A percentile compares a stretch with the other conserved stretches of the same genome.
These are phyloP conservation scores for Pyralis farinalis DNA, from an alignment of 2,888 invertebrate species.

Conservation along the genomic window DNA sequence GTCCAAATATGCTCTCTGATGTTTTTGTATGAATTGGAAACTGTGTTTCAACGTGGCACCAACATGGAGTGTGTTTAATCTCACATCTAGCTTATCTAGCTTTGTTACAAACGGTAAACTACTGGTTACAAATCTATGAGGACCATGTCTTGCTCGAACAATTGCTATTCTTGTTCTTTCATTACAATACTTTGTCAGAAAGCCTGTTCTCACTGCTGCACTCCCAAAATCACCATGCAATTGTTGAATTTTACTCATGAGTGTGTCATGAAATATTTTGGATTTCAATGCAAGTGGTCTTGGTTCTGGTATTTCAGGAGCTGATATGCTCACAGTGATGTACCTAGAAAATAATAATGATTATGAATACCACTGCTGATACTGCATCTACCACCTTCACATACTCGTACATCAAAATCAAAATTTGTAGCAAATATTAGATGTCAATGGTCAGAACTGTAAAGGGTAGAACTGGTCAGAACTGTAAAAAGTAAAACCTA, in stretches of 20 bases:
- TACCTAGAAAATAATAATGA: slow-evolving; percentile 83
- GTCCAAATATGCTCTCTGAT: slow-evolving; percentile 85
- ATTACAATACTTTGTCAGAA: slow-evolving; percentile 90
- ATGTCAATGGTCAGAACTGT: too few species aligned
- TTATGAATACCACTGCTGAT: too few species aligned
- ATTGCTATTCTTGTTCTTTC: slow-evolving; percentile 87
- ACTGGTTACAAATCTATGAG: slow-evolving; percentile 86
- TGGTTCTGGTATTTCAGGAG: slow-evolving; percentile 67
- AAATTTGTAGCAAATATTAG: too few species aligned
- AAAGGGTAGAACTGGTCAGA: too few species aligned
- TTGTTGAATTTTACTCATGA: slow-evolving; percentile 84
- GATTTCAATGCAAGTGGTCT: slow-evolving; percentile 74
- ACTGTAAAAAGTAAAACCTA: too few species aligned
- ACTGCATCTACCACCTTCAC: too few species aligned
- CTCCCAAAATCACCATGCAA: slow-evolving; percentile 89
- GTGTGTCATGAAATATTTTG: slow-evolving; percentile 74
- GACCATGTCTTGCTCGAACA: slow-evolving; percentile 86
- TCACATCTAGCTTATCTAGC: slow-evolving; percentile 82
- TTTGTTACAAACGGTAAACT: slow-evolving; percentile 85
- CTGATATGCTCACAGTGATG: slow-evolving; percentile 83
- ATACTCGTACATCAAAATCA: too few species aligned
- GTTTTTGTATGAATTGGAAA: slow-evolving; percentile 85
- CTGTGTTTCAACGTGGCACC: slow-evolving; percentile 91
- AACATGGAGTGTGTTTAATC: slow-evolving; percentile 84
- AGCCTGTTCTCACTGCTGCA: slow-evolving; percentile 86